Percentiles rank a stretch among this genome's conserved stretches.
Evolutionary conservation across 2,888 invertebrate species (phyloP).

Genomic region (Ischnura elegans): DNA sequence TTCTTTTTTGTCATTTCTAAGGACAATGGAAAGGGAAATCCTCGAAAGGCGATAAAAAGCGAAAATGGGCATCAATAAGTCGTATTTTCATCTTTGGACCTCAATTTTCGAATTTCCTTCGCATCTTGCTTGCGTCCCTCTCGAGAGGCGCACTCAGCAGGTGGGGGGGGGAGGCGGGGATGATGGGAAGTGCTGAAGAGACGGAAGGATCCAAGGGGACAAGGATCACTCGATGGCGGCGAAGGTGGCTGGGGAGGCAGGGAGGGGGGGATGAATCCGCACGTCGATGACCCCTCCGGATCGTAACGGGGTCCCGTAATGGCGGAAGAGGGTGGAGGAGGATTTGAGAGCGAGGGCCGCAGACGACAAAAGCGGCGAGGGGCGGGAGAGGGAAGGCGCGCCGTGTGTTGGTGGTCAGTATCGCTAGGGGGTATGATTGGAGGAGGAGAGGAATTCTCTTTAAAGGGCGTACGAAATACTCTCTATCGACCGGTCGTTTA

Average conservation of each 20-base stretch:
- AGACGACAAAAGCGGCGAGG: background rate
- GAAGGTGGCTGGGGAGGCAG: background rate
- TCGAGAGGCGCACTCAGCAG: background rate
- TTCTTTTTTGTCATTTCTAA: too few relatives aligned
- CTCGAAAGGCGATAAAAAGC: too few relatives aligned
- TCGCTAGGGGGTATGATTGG: background rate
- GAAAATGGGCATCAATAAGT: too few relatives aligned
- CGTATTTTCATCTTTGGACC: too few relatives aligned
- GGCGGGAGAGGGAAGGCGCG: background rate
- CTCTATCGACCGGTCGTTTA: too few relatives aligned
- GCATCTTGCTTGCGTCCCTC: too few relatives aligned
- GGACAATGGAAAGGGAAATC: too few relatives aligned
- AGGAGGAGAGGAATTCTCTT: background rate
- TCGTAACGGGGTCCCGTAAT: constrained; percentile 35
- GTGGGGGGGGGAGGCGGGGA: background rate
- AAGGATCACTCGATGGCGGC: background rate
- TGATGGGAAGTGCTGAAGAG: background rate
- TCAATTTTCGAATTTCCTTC: too few relatives aligned
- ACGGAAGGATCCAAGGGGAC: background rate
- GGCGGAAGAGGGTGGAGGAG: background rate
- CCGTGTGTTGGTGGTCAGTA: background rate
- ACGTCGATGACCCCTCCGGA: constrained; percentile 59
- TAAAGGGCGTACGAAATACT: too few relatives aligned
- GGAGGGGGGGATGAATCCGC: background rate
- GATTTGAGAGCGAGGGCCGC: background rate